Percentiles rank a stretch among this genome's conserved stretches.
Conservation (phyloP, 2,113 vertebrate genomes). For the human (Homo sapiens) region GRCh38 chr1:82360501-82361000, state of each 20-base stretch:
- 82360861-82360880: neutral
- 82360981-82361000: neutral
- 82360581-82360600: neutral
- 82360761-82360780: slow-evolving; percentile 36
- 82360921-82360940: neutral
- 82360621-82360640: neutral
- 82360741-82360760: neutral
- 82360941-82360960: neutral
- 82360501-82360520: too few species aligned
- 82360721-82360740: neutral
- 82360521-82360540: too few species aligned
- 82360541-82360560: too few species aligned
- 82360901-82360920: neutral
- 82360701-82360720: neutral
- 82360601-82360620: neutral
- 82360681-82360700: neutral
- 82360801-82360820: neutral
- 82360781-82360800: neutral
- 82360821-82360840: neutral
- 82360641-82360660: neutral
- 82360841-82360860: neutral
- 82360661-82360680: neutral
- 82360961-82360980: neutral
- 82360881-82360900: neutral
- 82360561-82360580: neutral